Conservation (phyloP, 2,797 vertebrate genomes). For the Sebastes hubbsi region DNA sequence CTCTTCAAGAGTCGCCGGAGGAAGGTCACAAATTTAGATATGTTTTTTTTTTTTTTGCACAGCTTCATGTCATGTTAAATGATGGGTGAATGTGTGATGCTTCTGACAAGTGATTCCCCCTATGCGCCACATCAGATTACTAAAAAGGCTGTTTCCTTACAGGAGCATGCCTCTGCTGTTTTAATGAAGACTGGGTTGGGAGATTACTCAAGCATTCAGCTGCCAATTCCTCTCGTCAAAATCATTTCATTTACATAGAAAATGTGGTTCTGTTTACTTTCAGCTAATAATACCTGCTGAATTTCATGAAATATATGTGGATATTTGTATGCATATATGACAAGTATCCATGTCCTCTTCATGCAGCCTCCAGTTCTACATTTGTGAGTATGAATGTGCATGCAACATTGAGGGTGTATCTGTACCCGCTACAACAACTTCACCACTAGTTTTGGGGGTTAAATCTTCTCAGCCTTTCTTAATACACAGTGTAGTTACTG, state of each 20-base stretch:
- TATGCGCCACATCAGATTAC: constrained; percentile 15
- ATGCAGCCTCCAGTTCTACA: not conserved
- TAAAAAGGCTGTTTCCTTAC: constrained; percentile 27
- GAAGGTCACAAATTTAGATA: constrained; percentile 2
- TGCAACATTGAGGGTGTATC: not conserved
- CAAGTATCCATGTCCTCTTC: not conserved
- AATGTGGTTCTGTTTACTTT: not conserved
- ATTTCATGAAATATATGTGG: constrained; percentile 16
- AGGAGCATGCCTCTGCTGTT: not conserved
- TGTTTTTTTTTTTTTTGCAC: not conserved
- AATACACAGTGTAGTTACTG: constrained; percentile 13
- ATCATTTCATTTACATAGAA: constrained; percentile 24
- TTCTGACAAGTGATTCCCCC: constrained; percentile 30
- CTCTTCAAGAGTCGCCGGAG: not conserved
- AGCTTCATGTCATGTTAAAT: constrained; percentile 33
- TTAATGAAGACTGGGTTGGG: constrained; percentile 20
- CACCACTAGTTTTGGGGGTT: not conserved
- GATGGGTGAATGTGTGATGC: constrained; percentile 14
- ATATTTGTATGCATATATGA: not conserved
- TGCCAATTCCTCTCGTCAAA: constrained; percentile 9
- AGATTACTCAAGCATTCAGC: constrained; percentile 26
- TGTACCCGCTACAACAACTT: constrained; percentile 6
- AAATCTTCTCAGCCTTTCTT: constrained; percentile 8
- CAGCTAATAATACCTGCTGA: not conserved
- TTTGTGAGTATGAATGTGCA: not conserved